phyloP scores from a whole-genome alignment of 1,140 invertebrate genomes.

The Heliconius eleuchia region DNA sequence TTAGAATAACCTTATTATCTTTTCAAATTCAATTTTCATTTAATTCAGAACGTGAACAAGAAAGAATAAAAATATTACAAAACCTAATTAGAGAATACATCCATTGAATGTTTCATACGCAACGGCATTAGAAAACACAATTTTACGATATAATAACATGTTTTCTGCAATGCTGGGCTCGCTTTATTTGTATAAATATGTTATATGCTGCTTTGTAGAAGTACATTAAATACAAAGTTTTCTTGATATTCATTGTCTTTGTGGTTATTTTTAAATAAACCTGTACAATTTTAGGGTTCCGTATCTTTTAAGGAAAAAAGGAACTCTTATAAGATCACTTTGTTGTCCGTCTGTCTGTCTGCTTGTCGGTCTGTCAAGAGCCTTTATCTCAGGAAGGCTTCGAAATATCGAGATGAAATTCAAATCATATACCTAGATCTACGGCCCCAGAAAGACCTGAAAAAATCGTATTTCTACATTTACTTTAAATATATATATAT shows the following conservation, averaged over 20 bases:
- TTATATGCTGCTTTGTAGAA: background rate
- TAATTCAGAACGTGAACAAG: background rate
- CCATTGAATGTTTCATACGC: conserved; percentile 1
- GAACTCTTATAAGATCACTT: too few relatives aligned
- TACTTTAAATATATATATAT: too few relatives aligned
- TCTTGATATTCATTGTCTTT: background rate
- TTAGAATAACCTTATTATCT: background rate
- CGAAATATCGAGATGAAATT: too few relatives aligned
- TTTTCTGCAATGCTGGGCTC: background rate
- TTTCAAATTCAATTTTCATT: background rate
- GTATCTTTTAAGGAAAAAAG: too few relatives aligned
- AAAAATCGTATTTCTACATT: too few relatives aligned
- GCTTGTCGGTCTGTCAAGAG: too few relatives aligned
- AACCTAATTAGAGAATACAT: background rate
- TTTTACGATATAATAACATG: background rate
- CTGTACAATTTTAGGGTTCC: too few relatives aligned
- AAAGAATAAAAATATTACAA: background rate
- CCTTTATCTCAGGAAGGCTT: too few relatives aligned
- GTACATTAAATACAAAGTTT: background rate
- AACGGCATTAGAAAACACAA: conserved; percentile 1
- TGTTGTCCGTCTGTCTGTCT: too few relatives aligned
- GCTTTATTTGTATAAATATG: background rate
- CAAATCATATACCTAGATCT: too few relatives aligned
- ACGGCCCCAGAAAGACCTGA: too few relatives aligned
- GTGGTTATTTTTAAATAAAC: background rate